Percentiles rank a stretch among this genome's conserved stretches.
These are phyloP conservation scores for Mastomys natalensis DNA, from an alignment of 2,113 vertebrate species.

Conservation along the genomic window DNA sequence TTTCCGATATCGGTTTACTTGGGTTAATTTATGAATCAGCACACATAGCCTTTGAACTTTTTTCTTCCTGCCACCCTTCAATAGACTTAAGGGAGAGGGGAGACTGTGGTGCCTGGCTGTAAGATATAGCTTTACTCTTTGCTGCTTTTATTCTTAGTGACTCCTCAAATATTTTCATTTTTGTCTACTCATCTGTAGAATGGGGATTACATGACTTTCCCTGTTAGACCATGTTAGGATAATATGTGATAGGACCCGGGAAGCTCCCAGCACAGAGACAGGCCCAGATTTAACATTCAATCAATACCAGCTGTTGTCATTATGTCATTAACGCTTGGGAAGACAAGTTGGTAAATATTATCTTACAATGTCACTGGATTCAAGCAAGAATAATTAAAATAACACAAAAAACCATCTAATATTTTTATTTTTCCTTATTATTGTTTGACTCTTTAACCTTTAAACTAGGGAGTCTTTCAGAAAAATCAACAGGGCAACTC, in stretches of 20 bases:
- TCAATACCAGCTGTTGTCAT: constrained; percentile 57
- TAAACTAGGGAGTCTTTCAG: constrained; percentile 77
- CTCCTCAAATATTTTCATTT: constrained; percentile 40
- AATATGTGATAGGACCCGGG: not conserved
- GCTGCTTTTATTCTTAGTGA: not conserved
- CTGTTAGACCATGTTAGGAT: not conserved
- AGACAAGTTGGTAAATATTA: constrained; percentile 69
- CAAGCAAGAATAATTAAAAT: constrained; percentile 73
- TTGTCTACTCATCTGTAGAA: constrained; percentile 25
- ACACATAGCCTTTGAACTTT: not conserved
- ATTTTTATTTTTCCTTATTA: constrained; percentile 75
- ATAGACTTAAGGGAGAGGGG: not conserved
- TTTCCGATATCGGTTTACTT: not conserved
- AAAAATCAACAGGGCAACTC: constrained; percentile 75
- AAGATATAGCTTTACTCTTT: not conserved
- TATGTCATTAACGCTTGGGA: constrained; percentile 54
- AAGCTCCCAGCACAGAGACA: not conserved
- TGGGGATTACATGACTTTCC: not conserved
- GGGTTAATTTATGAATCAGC: not conserved
- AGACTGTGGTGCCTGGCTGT: not conserved
- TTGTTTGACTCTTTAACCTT: constrained; percentile 75
- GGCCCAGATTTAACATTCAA: constrained; percentile 8
- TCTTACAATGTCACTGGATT: constrained; percentile 69
- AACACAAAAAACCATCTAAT: constrained; percentile 59
- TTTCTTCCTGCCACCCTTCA: not conserved